phyloP scores from a whole-genome alignment of 1,140 invertebrate species.

The Drosophila ercepeae region DNA sequence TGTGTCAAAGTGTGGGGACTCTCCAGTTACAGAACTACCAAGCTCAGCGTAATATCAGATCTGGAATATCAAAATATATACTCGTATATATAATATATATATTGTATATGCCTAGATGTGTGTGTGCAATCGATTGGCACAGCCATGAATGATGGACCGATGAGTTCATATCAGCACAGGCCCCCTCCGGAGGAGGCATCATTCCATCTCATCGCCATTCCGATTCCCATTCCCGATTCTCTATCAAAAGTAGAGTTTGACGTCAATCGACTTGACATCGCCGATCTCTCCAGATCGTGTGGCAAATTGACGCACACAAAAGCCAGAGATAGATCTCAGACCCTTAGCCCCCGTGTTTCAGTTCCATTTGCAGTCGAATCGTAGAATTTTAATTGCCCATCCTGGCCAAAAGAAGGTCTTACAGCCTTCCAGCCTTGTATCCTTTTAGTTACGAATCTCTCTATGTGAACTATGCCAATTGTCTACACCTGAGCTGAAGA shows the following conservation, averaged over 20 bases:
- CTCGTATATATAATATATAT: background rate
- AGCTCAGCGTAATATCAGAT: slow-evolving; percentile 49
- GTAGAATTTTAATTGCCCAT: slow-evolving; percentile 67
- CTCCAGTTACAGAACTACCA: slow-evolving; percentile 24
- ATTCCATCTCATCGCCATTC: slow-evolving; percentile 6
- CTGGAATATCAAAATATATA: background rate
- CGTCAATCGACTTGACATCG: slow-evolving; percentile 78
- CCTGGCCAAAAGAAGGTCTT: slow-evolving; percentile 52
- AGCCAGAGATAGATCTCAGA: slow-evolving; percentile 34
- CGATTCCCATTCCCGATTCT: slow-evolving; percentile 5
- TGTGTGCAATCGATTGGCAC: slow-evolving; percentile 38
- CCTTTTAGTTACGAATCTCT: too few relatives aligned
- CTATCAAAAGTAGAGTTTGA: slow-evolving; percentile 66
- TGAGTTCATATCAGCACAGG: slow-evolving; percentile 62
- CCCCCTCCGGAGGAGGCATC: slow-evolving; percentile 46
- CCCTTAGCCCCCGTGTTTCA: slow-evolving; percentile 40
- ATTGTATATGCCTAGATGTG: too few relatives aligned
- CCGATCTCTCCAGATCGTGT: slow-evolving; percentile 46
- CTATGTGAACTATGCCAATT: slow-evolving; percentile 81
- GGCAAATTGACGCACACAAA: slow-evolving; percentile 79
- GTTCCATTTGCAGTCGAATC: slow-evolving; percentile 12
- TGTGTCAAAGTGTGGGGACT: slow-evolving; percentile 27
- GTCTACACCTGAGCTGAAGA: slow-evolving; percentile 63
- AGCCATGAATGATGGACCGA: slow-evolving; percentile 42
- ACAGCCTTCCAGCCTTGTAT: background rate